A percentile compares a stretch with the other conserved stretches of the same genome.
These are phyloP conservation scores for Atherix ibis DNA, from an alignment of 2,888 invertebrate species.

Conservation along the genomic window DNA sequence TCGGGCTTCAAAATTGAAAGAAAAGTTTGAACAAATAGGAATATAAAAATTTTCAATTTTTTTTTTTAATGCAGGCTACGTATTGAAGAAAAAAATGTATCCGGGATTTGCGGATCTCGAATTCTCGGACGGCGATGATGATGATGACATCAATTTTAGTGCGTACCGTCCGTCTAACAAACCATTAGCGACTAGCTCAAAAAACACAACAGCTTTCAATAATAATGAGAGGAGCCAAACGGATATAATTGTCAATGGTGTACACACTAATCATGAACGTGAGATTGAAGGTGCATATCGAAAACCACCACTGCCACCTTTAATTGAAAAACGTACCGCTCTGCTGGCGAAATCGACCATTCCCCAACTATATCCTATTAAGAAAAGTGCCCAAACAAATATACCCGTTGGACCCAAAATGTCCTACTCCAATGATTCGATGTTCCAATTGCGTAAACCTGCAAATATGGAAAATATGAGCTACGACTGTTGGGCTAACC, in stretches of 20 bases:
- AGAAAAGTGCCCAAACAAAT: slow-evolving; percentile 6
- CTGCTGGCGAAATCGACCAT: slow-evolving; percentile 1
- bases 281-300: neutral
- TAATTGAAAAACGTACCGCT: slow-evolving; percentile 17
- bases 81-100: too few species aligned
- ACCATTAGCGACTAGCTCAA: slow-evolving; percentile 3
- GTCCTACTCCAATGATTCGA: too few species aligned
- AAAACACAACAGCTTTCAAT: slow-evolving; percentile 2
- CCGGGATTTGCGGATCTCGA: slow-evolving; percentile 19
- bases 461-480: too few species aligned
- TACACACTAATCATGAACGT: too few species aligned
- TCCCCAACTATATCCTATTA: slow-evolving; percentile 14
- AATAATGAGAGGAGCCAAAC: neutral
- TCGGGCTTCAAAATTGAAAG: too few species aligned
- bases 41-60: too few species aligned
- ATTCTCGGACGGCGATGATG: slow-evolving; percentile 27
- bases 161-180: too few species aligned
- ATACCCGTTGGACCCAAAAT: neutral
- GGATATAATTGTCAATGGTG: neutral
- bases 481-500: too few species aligned
- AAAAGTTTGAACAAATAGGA: too few species aligned
- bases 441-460: neutral
- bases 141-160: slow-evolving; percentile 8
- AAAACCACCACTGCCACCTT: slow-evolving; percentile 12
- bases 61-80: too few species aligned